A percentile compares a stretch with the other conserved stretches of the same genome.
phyloP scores from a whole-genome alignment of 2,888 invertebrate genomes.

The Drosophila rubida region DNA sequence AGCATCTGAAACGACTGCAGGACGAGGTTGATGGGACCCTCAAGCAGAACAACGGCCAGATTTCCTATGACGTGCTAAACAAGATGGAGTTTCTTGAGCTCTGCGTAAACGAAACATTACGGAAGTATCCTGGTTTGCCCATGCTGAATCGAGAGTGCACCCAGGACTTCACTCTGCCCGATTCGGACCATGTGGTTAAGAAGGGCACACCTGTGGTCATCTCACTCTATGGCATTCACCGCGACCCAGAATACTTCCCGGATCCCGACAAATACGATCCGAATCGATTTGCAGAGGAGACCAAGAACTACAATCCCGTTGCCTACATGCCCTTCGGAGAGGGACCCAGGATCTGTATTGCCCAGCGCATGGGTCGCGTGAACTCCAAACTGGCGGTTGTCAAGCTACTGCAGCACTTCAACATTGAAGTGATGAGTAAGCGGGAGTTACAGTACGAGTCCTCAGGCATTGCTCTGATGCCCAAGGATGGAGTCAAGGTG shows the following conservation, averaged over 20 bases:
- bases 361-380: conserved; percentile 78
- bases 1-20: conserved; percentile 78
- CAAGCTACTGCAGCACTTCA: conserved; percentile 71
- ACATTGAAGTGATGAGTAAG: conserved; percentile 68
- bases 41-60: conserved; percentile 65
- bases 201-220: conserved; percentile 83
- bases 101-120: conserved; percentile 82
- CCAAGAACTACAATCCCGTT: conserved; percentile 71
- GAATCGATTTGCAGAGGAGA: conserved; percentile 81
- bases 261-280: conserved; percentile 84
- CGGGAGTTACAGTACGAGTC: conserved; percentile 72
- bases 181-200: conserved; percentile 75
- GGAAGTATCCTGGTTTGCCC: conserved; percentile 85
- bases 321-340: conserved; percentile 84
- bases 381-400: conserved; percentile 77
- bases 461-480: conserved; percentile 61
- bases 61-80: conserved; percentile 83
- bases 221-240: conserved; percentile 83
- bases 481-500: conserved; percentile 77
- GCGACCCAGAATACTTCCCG: conserved; percentile 83
- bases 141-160: conserved; percentile 84
- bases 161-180: conserved; percentile 80
- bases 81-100: conserved; percentile 85
- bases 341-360: conserved; percentile 84
- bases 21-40: conserved; percentile 82